phyloP scores from a whole-genome alignment of 2,797 vertebrate species.

The Iguana delicatissima region DNA sequence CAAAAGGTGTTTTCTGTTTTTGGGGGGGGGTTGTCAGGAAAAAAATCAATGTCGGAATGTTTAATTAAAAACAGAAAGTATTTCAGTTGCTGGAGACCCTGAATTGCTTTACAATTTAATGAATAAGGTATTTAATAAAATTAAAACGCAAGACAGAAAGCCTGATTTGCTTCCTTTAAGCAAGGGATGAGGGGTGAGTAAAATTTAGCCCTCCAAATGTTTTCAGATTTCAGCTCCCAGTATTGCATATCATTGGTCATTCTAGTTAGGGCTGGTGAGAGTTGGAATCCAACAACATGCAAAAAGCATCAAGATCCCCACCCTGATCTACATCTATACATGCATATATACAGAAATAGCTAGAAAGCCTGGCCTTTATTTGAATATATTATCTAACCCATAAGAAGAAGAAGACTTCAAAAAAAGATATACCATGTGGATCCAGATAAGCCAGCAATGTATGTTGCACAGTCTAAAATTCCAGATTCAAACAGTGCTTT shows the following conservation, averaged over 20 bases:
- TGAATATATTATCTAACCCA: not conserved
- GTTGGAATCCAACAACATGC: too few relatives aligned
- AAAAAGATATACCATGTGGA: conserved; percentile 90
- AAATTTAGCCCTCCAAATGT: too few relatives aligned
- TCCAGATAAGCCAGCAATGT: conserved; percentile 94
- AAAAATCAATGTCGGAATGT: not conserved
- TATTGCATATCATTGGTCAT: too few relatives aligned
- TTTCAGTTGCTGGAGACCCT: not conserved
- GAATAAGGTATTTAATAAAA: too few relatives aligned
- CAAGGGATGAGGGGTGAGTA: too few relatives aligned
- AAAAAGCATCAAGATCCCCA: too few relatives aligned
- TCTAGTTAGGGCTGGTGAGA: too few relatives aligned
- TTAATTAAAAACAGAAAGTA: not conserved
- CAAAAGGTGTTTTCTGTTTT: not conserved
- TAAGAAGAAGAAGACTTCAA: not conserved
- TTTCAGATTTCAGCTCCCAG: too few relatives aligned
- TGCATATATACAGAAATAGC: too few relatives aligned
- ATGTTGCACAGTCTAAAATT: conserved; percentile 93
- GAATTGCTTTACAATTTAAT: too few relatives aligned
- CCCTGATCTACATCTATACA: not conserved
- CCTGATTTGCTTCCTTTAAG: not conserved
- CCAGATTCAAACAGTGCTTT: conserved; percentile 96
- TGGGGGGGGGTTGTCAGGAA: too few relatives aligned
- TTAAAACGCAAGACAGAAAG: not conserved
- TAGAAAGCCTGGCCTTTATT: too few relatives aligned